Base-by-base conservation (phyloP, 2,113 vertebrate genomes). In the Salvelinus sp. region DNA sequence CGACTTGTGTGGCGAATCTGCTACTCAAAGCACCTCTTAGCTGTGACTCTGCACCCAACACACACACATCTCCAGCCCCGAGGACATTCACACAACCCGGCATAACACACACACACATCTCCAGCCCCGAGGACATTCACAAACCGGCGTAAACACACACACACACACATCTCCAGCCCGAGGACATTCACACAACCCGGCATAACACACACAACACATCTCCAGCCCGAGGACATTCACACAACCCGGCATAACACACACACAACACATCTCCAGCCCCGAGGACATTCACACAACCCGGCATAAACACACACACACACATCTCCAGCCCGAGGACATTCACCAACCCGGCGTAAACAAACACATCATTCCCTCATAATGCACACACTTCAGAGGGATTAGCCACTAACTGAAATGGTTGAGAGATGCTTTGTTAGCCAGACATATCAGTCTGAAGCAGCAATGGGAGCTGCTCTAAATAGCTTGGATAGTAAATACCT, bases 21-120 rank as follows among this genome's bases (percentile, higher is more conserved):
- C 66, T 66, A 63, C 77, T 83, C 78, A 80, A 84, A 87, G 75
- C 67, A 30, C 23, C 18, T 83, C 80, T 74, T 65, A 79, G 69
- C 63, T 75, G 74, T 78, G 80, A 74, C 74, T 63, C 74, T 63
- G 38, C 47, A 79, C 63, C 30, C 78, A 66, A 5, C 76, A 74
- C 77, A 30, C 30, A 5, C 76, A 73, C 77, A 62, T 18, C 28
- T 30, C 14, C 54, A 62, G 73, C 72, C 23, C 38, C 38, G 76
- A 76, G 47, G 64, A 69, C 68, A 64, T 50, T 69, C 48, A 65
- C 74, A 79, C 72, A 79, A 57, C 76, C 30, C 2, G 65, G 63
- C 16, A 30, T 30, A 22, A 48, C 23, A 23, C 23, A 44, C 33
- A 3, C 58, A 67, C 74, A 47, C 76, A 84, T 79, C 67, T 23